Evolutionary conservation across 2,113 vertebrate species (phyloP), one percentile per base, ranked within the genome.

Genomic region (Thomomys bottae): DNA sequence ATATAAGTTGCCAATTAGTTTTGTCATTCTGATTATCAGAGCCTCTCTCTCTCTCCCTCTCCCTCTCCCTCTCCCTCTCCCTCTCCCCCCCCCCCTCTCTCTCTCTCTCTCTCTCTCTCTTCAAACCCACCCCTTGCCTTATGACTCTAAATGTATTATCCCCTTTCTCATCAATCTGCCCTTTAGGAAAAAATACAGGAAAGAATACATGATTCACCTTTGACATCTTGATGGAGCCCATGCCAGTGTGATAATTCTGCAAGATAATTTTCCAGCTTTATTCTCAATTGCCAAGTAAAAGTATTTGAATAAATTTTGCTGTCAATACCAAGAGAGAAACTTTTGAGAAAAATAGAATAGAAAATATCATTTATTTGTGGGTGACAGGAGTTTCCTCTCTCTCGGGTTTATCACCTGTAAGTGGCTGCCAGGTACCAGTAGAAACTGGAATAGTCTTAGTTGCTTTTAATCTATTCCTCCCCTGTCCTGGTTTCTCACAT

Each of bases 251-350:
- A 42, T 84, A 38, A 11, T 73, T 87, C 12, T 72, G 4, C 0
- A 12, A 61, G 20, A 30, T 45, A 32, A 89, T 61, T 91, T 34
- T 45, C 24, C 15, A 70, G n/a, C 3, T 88, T 85, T 70, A 57
- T 86, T 86, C 61, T 18, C 36, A 54, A 81, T 61, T 71, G 71
- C 1, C 12, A 90, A 64, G 17, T 66, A 59, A 89, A 93, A 66
- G 1, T 54, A 66, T 73, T 67, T 54, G 9, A 40, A 14, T 9
- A 6, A 59, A 34, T 95, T 94, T 84, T 45, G 49, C 77, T 91
- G n/a, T 40, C 2, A n/a, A 14, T 63, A 64, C 49, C 49, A 54
- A 54, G 4, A 54, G 49, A 54, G 49, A 54, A 54, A 54, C 17
- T 54, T 54, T 54, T 54, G 14, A 54, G 49, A 84, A 1, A 4